Evolutionary conservation across 1,140 invertebrate genomes (phyloP).

Genomic region (Araneus ventricosus): DNA sequence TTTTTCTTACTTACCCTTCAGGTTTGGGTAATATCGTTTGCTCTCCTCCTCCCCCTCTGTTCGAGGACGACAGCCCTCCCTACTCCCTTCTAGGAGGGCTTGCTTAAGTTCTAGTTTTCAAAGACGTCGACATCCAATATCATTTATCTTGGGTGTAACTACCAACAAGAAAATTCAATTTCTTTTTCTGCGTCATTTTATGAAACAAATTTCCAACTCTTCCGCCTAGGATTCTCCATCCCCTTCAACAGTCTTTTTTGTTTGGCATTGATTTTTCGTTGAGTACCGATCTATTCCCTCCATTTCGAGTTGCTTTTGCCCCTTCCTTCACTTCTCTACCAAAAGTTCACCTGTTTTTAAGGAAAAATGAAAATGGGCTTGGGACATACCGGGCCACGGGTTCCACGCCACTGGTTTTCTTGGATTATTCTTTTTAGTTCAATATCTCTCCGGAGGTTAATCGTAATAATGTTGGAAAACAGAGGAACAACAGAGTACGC

Average conservation of each 20-base stretch:
- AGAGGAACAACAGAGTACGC: too few relatives aligned
- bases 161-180: conserved; percentile 47
- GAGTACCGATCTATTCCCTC: background rate
- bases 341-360: background rate
- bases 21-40: too few relatives aligned
- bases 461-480: too few relatives aligned
- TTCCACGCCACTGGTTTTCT: background rate
- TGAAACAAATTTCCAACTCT: background rate
- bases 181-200: conserved; percentile 10
- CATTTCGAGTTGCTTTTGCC: background rate
- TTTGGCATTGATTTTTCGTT: conserved; percentile 37
- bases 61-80: too few relatives aligned
- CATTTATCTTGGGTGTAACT: background rate
- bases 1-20: too few relatives aligned
- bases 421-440: background rate
- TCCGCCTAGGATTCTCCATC: background rate
- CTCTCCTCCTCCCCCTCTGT: too few relatives aligned
- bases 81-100: background rate
- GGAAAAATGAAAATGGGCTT: background rate
- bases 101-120: background rate
- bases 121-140: background rate
- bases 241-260: background rate
- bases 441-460: background rate
- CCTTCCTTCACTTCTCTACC: background rate
- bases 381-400: background rate